Percentiles rank a stretch among this genome's conserved stretches.
Conservation (phyloP, 2,113 vertebrate species). For the Regulus satrapa region DNA sequence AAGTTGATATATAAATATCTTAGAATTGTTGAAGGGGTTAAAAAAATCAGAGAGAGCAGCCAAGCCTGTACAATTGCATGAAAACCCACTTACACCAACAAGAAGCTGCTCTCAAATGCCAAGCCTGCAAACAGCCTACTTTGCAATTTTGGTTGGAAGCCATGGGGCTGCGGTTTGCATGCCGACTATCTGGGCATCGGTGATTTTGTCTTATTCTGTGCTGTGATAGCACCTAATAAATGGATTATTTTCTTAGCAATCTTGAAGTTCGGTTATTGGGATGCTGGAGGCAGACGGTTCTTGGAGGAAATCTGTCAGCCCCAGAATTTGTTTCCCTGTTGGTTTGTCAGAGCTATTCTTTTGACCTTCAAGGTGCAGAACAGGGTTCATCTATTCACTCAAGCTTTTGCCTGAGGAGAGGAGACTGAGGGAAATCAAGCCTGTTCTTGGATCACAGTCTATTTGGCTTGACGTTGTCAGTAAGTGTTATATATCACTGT, state of each 20-base stretch:
- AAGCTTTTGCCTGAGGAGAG: slow-evolving; percentile 60
- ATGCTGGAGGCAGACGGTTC: background rate
- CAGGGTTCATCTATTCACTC: slow-evolving; percentile 46
- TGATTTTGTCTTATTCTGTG: background rate
- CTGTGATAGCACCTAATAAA: background rate
- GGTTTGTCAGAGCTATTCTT: slow-evolving; percentile 58
- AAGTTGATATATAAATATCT: background rate
- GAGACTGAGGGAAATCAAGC: slow-evolving; percentile 55
- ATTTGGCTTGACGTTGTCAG: slow-evolving; percentile 71
- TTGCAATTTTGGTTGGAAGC: background rate
- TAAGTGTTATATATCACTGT: slow-evolving; percentile 54
- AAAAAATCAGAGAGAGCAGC: background rate
- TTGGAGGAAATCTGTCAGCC: slow-evolving; percentile 47
- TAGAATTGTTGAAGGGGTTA: background rate
- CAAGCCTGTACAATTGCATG: background rate
- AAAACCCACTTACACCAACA: background rate
- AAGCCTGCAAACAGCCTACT: background rate
- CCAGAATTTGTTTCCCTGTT: slow-evolving; percentile 42
- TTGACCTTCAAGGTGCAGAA: slow-evolving; percentile 70
- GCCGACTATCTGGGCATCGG: accelerated
- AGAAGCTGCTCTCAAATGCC: background rate
- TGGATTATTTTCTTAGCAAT: background rate
- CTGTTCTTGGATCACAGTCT: slow-evolving; percentile 52
- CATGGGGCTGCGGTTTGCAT: background rate
- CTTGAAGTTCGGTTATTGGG: background rate